Evolutionary conservation across 2,888 invertebrate genomes (phyloP), one percentile per base, ranked within the genome.

Genomic region (Ochropacha duplaris): DNA sequence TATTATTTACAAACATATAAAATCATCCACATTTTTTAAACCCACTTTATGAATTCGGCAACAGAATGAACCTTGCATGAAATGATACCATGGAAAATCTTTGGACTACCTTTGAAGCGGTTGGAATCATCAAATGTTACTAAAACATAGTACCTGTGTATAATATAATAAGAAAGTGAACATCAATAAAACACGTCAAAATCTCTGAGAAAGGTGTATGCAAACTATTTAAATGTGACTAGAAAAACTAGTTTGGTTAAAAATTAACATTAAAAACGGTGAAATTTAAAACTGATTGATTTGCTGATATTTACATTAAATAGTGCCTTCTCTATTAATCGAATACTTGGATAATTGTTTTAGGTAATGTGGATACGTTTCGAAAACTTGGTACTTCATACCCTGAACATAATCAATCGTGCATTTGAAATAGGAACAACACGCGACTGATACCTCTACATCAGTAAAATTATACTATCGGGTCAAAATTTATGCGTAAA

Each of bases 61-160:
- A 72, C 64, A 70, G 54, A 65, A 81, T 81, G 80, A 64, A 64
- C 76, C 73, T 72, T 65, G 86, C 81, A 78, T 85, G 86, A 84
- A 83, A 84, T 83, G 81, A 70, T 69, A 74, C 64, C 69, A 69
- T 70, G 69, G 61, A 58, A 36, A 44, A 54, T 58, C 51, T 44
- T 6, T 56, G 61, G 62, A 58, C 58, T 74, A 66, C 72, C 70
- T 68, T 68, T 62, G 44, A 56, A 70, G 70, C 75, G 65, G 59
- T 68, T 60, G 56, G 54, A 57, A 55, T 54, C 56, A 49, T 62
- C 51, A 39, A 60, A 58, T 60, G 62, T 62, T 64, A 71, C 60
- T 57, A 58, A 4, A 24, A 5, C 12, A 31, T 52, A 66, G 57
- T 61, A 55, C 65, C 68, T 59, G 54, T 65, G 65, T 72, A 68